Base-by-base conservation (phyloP, 1,140 invertebrate species). In the Venturia canescens region DNA sequence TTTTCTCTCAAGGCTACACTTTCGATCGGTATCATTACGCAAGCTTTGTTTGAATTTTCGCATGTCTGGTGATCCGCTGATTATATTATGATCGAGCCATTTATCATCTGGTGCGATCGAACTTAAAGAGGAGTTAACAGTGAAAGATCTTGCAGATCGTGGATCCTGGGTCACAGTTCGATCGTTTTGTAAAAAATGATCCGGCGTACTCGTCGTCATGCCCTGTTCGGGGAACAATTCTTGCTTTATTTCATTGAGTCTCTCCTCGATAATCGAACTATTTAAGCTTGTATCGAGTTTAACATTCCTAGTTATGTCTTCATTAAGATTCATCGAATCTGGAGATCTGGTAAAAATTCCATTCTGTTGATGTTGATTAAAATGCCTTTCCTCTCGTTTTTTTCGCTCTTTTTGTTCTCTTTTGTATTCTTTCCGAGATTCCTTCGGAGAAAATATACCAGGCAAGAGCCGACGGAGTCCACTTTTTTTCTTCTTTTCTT, bases 271-370 rank as follows among this genome's bases (percentile, higher is more conserved):
- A 13, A 90, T 85, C 0, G 89, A 88, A 38, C 86, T 87, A 60
- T 90, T 90, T 29, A 89, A 44, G 27, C 88, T 91, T n/a, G 87
- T 87, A 78, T 91, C 89, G 7, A 91, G 78, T 23, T 89, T 88
- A 1, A 91, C 90, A 48, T 91, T 91, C n/a, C 88, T 86, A 63
- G 86, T 89, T 7, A 91, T 91, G 23, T 91, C 90, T 48, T 91
- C 90, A 72, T 91, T 91, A 34, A 91, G 76, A 57, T 91, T 90
- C 89, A 91, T 89, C 34, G 89, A 89, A 63, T 91, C 90, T n/a
- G 89, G 87, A 0, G 89, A 91, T 57, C 89, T 85, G 0, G 89
- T 89, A 44, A 91, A 91, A 81, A 90, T 89, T 0, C 90, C 90
- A 82, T 91, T 91, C 67, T 91, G 89, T 31, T 91, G 90, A 69